Evolutionary conservation across 2,888 invertebrate species (phyloP).

Genomic region (Monochamus alternatus): DNA sequence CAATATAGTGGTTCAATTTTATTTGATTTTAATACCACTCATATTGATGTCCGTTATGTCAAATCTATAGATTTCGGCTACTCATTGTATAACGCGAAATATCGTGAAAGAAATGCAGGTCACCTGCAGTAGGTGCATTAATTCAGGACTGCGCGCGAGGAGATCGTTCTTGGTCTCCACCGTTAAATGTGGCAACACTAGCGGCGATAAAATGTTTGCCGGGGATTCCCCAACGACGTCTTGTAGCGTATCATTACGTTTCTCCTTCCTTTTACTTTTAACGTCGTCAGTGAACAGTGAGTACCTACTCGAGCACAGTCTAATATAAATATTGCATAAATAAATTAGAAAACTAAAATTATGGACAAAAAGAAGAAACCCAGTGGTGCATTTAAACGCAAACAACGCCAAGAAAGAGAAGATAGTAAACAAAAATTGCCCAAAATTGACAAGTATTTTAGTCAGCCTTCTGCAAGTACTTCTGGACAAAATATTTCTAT

Average conservation of each 20-base stretch:
- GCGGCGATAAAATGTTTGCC: conserved; percentile 18
- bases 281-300: conserved; percentile 21
- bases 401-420: conserved; percentile 31
- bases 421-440: conserved; percentile 6
- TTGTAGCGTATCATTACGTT: conserved; percentile 36
- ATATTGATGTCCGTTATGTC: background rate
- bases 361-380: conserved; percentile 33
- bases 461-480: conserved; percentile 37
- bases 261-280: conserved; percentile 30
- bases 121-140: conserved; percentile 5
- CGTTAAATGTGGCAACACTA: conserved; percentile 23
- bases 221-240: conserved; percentile 24
- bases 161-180: conserved; percentile 9
- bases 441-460: conserved; percentile 37
- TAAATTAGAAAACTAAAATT: conserved; percentile 33
- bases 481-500: conserved; percentile 35
- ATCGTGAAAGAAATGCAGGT: conserved; percentile 1
- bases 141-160: conserved; percentile 1
- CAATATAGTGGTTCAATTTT: no score
- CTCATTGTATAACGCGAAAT: background rate
- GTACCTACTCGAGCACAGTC: conserved; percentile 29
- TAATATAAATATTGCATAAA: conserved; percentile 26
- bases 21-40: no score
- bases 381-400: conserved; percentile 35
- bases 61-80: conserved; percentile 14